Percentiles rank a stretch among this genome's conserved stretches.
Evolutionary conservation across 2,888 invertebrate genomes (phyloP).

Genomic region (Oasisia sp.): DNA sequence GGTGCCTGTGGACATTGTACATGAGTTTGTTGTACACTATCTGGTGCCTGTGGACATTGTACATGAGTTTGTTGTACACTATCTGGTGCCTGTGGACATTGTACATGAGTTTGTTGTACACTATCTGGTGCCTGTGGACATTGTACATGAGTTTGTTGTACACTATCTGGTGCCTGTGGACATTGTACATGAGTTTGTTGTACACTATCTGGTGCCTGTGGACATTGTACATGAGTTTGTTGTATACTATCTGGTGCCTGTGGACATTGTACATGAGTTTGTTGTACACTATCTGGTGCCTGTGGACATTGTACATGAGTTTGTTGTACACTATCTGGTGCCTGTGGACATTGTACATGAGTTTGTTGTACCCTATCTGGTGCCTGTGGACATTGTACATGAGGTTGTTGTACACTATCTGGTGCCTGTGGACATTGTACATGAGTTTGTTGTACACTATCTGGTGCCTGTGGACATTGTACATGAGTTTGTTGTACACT

Average conservation of each 20-base stretch:
- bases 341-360: not conserved
- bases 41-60: not conserved
- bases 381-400: not conserved
- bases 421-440: not conserved
- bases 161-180: constrained; percentile 1
- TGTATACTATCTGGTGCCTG: not conserved
- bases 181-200: not conserved
- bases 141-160: too few relatives aligned
- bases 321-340: not conserved
- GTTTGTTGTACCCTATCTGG: too few relatives aligned
- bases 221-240: not conserved
- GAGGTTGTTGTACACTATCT: too few relatives aligned
- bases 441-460: too few relatives aligned
- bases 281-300: not conserved
- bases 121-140: constrained; percentile 17
- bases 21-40: too few relatives aligned
- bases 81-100: constrained; percentile 8
- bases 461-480: not conserved
- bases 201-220: constrained; percentile 3
- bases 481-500: too few relatives aligned
- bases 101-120: too few relatives aligned
- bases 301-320: not conserved
- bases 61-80: too few relatives aligned
- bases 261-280: not conserved
- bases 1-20: not conserved